Base-by-base conservation (phyloP, 2,797 vertebrate species). In the Lithobates sylvaticus region DNA sequence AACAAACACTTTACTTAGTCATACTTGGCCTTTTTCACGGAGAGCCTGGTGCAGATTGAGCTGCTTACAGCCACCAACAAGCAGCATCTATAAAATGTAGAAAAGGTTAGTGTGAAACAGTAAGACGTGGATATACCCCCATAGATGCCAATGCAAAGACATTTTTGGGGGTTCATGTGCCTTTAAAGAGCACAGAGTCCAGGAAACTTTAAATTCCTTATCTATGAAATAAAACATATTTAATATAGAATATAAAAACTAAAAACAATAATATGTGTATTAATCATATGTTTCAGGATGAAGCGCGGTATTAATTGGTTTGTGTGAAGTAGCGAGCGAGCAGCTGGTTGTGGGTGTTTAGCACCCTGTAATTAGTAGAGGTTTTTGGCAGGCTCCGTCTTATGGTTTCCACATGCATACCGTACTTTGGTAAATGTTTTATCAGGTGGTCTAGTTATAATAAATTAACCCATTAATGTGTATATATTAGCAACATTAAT, bases 271-370 rank as follows among this genome's bases (percentile, higher is more conserved):
- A 74, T 50, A 50, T 29, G 10, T 47, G n/a, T 50, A 74, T 78
- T 67, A 68, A 67, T 67, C 65, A 58, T 64, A 26, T 64, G 15
- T 9, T 64, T n/a, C 70, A 42, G 21, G 68, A 79, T 68, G 36
- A 32, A 65, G 71, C n/a, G 23, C 13, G 4, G 26, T 42, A 73
- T 47, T 83, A 83, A 83, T 83, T 76, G 81, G 81, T 75, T 73
- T 75, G 23, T 73, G 70, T 3, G 32, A 42, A 75, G 36, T 71
- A 54, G 72, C 5, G 61, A 47, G 13, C 8, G 54, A 83, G 81
- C 81, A 83, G 74, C 81, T 83, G 81, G 9, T 47, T 44, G 81
- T 83, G 81, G 81, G 81, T 76, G 81, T 75, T 83, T 75, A 83
- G 72, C 61, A 68, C 81, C 81, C 58, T 75, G 71, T 44, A 42